These are phyloP conservation scores for Tachina lurida DNA, from an alignment of 2,888 invertebrate genomes.

Conservation along the genomic window DNA sequence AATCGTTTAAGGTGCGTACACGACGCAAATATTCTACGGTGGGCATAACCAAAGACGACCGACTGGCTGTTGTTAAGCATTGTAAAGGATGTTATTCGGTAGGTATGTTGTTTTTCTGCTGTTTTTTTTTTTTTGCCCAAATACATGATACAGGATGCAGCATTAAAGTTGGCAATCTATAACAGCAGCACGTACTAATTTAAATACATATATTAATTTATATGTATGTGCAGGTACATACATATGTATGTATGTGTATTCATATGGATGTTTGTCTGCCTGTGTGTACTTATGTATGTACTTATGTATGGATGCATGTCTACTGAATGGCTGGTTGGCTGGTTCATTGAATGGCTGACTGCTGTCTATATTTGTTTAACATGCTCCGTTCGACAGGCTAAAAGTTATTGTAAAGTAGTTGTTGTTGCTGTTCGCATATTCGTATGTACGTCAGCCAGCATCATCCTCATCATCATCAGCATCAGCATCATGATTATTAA, in stretches of 20 bases:
- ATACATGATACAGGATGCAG: conserved; percentile 35
- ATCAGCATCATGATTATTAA: conserved; percentile 61
- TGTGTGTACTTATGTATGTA: conserved; percentile 19
- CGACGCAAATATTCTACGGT: conserved; percentile 32
- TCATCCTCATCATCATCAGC: conserved; percentile 47
- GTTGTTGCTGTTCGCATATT: conserved; percentile 66
- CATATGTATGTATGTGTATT: conserved; percentile 44
- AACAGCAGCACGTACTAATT: conserved; percentile 47
- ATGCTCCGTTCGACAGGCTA: conserved; percentile 70
- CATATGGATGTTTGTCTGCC: conserved; percentile 38
- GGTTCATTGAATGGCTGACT: conserved; percentile 55
- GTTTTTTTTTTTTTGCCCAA: conserved; percentile 9
- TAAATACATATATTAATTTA: conserved; percentile 52
- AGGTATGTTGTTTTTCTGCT: not conserved
- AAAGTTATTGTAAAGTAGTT: conserved; percentile 53
- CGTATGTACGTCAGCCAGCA: conserved; percentile 46
- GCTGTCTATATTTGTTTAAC: conserved; percentile 75
- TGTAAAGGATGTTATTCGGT: conserved; percentile 16
- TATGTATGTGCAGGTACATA: not conserved
- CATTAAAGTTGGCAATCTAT: conserved; percentile 30
- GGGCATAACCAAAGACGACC: conserved; percentile 23
- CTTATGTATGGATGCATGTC: conserved; percentile 7
- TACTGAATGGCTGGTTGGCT: conserved; percentile 55
- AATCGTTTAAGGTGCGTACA: conserved; percentile 57
- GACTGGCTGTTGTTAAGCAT: conserved; percentile 27